Conservation (phyloP, 2,888 invertebrate genomes). For the Drosophila subsilvestris region DNA sequence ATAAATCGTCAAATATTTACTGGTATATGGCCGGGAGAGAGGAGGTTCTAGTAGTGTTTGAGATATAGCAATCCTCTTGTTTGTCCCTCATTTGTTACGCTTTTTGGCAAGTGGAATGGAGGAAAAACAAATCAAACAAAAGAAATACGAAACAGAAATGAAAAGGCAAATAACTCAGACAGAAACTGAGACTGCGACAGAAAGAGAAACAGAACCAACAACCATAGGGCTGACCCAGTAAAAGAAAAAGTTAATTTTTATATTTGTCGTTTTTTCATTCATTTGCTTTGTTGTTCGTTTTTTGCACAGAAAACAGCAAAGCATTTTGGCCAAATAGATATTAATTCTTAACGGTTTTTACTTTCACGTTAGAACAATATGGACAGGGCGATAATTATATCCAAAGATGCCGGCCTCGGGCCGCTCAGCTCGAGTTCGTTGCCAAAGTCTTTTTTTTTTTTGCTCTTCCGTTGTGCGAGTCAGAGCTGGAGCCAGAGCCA, state of each 20-base stretch:
- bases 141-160: constrained; percentile 13
- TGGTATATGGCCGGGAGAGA: constrained; percentile 46
- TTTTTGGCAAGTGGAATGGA: constrained; percentile 24
- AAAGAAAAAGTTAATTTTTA: constrained; percentile 77
- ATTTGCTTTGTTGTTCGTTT: constrained; percentile 18
- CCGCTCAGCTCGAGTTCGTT: constrained; percentile 43
- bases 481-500: no score
- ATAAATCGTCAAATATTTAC: constrained; percentile 67
- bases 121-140: constrained; percentile 33
- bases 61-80: constrained; percentile 3
- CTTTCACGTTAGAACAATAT: constrained; percentile 80
- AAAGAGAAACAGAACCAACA: constrained; percentile 28
- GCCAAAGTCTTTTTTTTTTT: constrained; percentile 61
- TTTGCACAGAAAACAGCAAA: constrained; percentile 23
- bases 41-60: constrained; percentile 18
- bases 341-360: constrained; percentile 80
- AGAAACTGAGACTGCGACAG: constrained; percentile 40
- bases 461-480: constrained; percentile 49
- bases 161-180: constrained; percentile 53
- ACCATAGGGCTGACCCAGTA: constrained; percentile 65
- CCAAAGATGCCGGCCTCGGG: constrained; percentile 6
- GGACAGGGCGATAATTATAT: constrained; percentile 75
- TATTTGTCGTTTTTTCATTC: constrained; percentile 23
- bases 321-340: constrained; percentile 67
- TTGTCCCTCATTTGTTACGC: constrained; percentile 28